Base-by-base conservation (phyloP, 2,797 vertebrate species). In the Sebastes minor region DNA sequence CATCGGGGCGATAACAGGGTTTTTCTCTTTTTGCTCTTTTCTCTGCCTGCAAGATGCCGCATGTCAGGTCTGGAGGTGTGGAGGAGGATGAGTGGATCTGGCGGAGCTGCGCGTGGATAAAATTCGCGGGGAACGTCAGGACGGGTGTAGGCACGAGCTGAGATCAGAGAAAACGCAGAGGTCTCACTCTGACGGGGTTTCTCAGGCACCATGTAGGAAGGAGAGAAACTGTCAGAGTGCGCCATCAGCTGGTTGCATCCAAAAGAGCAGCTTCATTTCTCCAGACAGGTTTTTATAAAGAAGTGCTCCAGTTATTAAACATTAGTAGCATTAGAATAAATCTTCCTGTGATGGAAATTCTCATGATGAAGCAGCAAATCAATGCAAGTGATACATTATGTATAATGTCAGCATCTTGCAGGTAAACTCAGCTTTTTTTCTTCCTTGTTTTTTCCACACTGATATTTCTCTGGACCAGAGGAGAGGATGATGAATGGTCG, bases 41-140 rank as follows among this genome's bases (percentile, higher is more conserved):
- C 16, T 53, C 18, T 46, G 13, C 56, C 28, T 53, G 74, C 46
- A 23, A 20, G n/a, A 61, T n/a, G 32, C 69, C 63, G 71, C 71
- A 52, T 65, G 74, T 63, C 76, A 61, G 69, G 71, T 52, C 38
- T 42, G 38, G 6, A 53, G 68, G 71, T 74, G 89, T 65, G 78
- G 76, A 60, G 55, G 32, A 85, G 38, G 38, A 74, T 82, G 85
- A 87, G 81, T 80, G 75, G 78, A 80, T 76, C 42, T 76, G 76
- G 82, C 22, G 78, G 81, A 85, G 86, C 75, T 33, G 89, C 23
- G 88, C 16, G 42, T 86, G 91, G 88, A 84, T 71, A 78, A 90
- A 92, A 88, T 89, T 92, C 88, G 91, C 95, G 94, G 92, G 92
- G 91, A 94, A 89, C 91, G 62, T 90, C 84, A 90, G 87, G 73